Percentiles rank a stretch among this genome's conserved stretches.
These are phyloP conservation scores for Caenorhabditis zanzibari DNA, from an alignment of 2,888 invertebrate genomes.

Conservation along the genomic window DNA sequence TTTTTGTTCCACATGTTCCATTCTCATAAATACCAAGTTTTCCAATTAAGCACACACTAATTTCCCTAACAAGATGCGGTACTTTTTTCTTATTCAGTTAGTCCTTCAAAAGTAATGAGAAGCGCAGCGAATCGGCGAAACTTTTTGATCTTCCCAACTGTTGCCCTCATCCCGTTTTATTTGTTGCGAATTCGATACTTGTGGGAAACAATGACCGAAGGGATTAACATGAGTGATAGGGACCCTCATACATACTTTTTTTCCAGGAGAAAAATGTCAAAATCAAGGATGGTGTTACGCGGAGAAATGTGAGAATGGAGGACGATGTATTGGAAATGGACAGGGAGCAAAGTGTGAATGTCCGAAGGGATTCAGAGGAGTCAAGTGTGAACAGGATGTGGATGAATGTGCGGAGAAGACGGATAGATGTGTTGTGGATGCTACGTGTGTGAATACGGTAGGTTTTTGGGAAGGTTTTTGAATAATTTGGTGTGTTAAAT, in stretches of 20 bases:
- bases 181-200: conserved; percentile 59
- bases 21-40: background rate
- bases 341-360: conserved; percentile 50
- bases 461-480: background rate
- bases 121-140: conserved; percentile 27
- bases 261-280: conserved; percentile 48
- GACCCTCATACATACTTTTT: background rate
- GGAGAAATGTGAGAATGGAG: conserved; percentile 65
- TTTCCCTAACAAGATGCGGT: conserved; percentile 21
- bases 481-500: background rate
- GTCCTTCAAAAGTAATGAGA: background rate
- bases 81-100: conserved; percentile 3
- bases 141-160: conserved; percentile 24
- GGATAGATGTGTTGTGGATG: conserved; percentile 82
- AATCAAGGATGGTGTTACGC: conserved; percentile 46
- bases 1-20: background rate
- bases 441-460: conserved; percentile 61
- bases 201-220: conserved; percentile 27
- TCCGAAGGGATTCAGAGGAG: conserved; percentile 63
- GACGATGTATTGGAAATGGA: conserved; percentile 59
- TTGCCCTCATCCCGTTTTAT: conserved; percentile 1
- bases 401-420: conserved; percentile 85
- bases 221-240: conserved; percentile 38
- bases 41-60: background rate
- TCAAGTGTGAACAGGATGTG: conserved; percentile 88